Evolutionary conservation across 2,888 invertebrate genomes (phyloP).

Genomic region (Hydroisotoma schaefferi): DNA sequence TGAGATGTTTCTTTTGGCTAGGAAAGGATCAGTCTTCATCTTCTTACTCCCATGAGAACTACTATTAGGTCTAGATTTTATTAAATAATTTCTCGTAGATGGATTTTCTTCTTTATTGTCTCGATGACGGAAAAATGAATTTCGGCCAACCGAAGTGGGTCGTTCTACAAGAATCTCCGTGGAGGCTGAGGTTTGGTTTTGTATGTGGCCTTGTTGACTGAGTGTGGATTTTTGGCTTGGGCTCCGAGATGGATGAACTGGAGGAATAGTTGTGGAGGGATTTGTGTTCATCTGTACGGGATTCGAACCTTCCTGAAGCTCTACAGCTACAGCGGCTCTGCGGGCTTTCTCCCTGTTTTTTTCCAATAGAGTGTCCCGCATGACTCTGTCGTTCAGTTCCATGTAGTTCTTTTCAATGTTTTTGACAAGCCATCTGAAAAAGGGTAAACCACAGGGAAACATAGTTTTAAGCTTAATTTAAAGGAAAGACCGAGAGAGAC

Average conservation of each 20-base stretch:
- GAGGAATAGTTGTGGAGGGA: neutral
- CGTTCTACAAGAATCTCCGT: neutral
- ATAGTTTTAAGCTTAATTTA: too few relatives aligned
- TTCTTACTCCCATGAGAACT: neutral
- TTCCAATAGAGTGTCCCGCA: slow-evolving; percentile 60
- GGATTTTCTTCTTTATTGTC: neutral
- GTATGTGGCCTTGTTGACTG: neutral
- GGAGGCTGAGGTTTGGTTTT: neutral
- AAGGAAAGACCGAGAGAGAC: too few relatives aligned
- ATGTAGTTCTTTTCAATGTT: slow-evolving; percentile 66
- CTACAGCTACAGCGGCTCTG: slow-evolving; percentile 19
- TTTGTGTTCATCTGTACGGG: neutral
- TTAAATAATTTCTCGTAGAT: slow-evolving; percentile 5
- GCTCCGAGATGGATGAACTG: too few relatives aligned
- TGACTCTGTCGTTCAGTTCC: slow-evolving; percentile 63
- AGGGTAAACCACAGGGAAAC: too few relatives aligned
- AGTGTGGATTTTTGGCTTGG: neutral
- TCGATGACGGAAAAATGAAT: neutral
- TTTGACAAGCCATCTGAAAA: slow-evolving; percentile 62
- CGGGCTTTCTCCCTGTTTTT: slow-evolving; percentile 53
- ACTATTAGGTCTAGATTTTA: slow-evolving; percentile 14
- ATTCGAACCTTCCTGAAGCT: neutral
- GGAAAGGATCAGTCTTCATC: neutral
- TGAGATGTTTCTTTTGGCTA: slow-evolving; percentile 1
- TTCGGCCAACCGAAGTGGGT: neutral